Evolutionary conservation across 2,888 invertebrate species (phyloP), one percentile per base, ranked within the genome.

Genomic region (Acronicta aceris): DNA sequence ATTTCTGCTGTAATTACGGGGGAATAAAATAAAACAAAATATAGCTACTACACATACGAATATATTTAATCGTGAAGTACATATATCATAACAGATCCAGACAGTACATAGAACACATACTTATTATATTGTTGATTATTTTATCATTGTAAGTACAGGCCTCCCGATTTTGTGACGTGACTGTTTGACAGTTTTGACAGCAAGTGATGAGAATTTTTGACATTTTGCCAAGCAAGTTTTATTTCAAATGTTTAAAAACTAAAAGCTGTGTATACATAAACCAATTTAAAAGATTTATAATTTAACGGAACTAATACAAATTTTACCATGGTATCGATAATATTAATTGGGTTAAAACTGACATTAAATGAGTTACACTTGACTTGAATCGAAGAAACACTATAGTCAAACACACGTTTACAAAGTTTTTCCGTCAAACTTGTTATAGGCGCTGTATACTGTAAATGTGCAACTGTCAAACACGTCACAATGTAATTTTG

Each of bases 21-120:
- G 5, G 38, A 27, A 25, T 8, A 7, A 82, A 89, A 87, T 84
- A 79, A 92, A 91, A 91, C 83, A 71, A 71, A 38, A 12, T n/a
- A 38, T 74, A 78, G 69, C 74, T 84, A 83, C 91, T 92, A 90
- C 91, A 90, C 87, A 89, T 89, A 89, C 82, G 85, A 88, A 90
- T 89, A 88, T 89, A 89, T 89, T 92, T 89, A 89, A 86, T 88
- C 76, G 75, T 88, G 85, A 88, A 84, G 89, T 87, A 90, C 80
- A 89, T 85, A 76, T 4, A 21, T 21, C 21, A 82, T 80, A 82
- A 85, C 77, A 83, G 77, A 79, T 82, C 74, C 82, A 79, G 79
- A 85, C 69, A 82, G 78, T 82, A 85, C 81, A 83, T 78, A 73
- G 67, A 82, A 71, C 68, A 71, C 58, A 74, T 21, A 21, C 21